Evolutionary conservation across 2,113 vertebrate species (phyloP).

Genomic region (Epinephelus moara): DNA sequence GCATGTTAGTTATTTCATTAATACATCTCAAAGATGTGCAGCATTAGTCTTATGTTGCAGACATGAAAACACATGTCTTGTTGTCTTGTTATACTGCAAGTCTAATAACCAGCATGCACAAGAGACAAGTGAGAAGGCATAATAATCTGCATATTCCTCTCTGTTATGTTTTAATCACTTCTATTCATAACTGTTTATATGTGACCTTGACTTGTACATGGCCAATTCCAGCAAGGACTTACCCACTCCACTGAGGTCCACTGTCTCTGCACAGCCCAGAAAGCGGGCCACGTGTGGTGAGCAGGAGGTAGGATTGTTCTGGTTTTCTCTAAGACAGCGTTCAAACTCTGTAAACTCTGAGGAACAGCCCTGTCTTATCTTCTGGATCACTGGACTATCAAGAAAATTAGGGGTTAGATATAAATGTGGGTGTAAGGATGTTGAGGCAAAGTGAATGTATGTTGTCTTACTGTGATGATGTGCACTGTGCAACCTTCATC

Average conservation of each 20-base stretch:
- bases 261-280: constrained; percentile 89
- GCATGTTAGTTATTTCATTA: background rate
- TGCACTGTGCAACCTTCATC: constrained; percentile 90
- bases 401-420: background rate
- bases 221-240: constrained; percentile 35
- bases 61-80: too few species aligned
- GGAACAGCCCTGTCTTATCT: constrained; percentile 88
- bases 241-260: constrained; percentile 85
- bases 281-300: constrained; percentile 86
- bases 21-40: background rate
- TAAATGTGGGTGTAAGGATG: background rate
- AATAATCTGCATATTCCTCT: background rate
- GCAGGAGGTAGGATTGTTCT: constrained; percentile 84
- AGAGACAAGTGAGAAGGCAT: background rate
- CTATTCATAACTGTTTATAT: background rate
- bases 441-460: background rate
- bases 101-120: too few species aligned
- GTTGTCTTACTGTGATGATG: constrained; percentile 92
- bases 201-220: constrained; percentile 6
- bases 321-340: constrained; percentile 89
- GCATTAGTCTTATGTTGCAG: too few species aligned
- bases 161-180: background rate
- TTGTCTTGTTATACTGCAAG: too few species aligned
- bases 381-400: constrained; percentile 90
- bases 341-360: constrained; percentile 91